Percentiles rank a stretch among this genome's conserved stretches.
Evolutionary conservation across 2,113 vertebrate genomes (phyloP).

Genomic region (Alosa alosa): DNA sequence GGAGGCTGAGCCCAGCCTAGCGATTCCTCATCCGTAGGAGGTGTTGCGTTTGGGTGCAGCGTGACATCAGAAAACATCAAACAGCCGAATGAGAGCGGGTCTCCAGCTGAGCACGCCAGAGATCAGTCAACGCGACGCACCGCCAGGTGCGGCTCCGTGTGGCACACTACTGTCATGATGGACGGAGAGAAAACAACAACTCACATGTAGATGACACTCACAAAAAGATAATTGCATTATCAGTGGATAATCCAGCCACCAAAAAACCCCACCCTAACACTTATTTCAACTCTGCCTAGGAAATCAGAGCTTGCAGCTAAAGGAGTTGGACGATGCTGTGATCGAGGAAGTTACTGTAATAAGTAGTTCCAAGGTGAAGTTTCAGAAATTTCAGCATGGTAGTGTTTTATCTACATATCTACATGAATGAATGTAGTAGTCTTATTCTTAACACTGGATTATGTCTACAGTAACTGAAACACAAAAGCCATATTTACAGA

Average conservation of each 20-base stretch:
- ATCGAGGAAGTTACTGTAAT: not conserved
- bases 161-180: not conserved
- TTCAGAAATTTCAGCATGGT: not conserved
- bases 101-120: not conserved
- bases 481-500: not conserved
- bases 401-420: not conserved
- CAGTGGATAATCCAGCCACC: conserved; percentile 2
- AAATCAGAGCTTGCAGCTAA: not conserved
- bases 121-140: not conserved
- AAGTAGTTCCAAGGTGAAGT: not conserved
- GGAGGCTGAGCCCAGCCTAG: conserved; percentile 53
- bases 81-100: conserved; percentile 41
- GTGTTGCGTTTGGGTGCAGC: conserved; percentile 36
- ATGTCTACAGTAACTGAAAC: not conserved
- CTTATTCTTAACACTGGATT: not conserved
- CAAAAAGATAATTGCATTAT: conserved; percentile 13
- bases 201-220: conserved; percentile 22
- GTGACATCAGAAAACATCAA: conserved; percentile 55
- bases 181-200: not conserved
- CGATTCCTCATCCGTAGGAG: conserved; percentile 49
- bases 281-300: not conserved
- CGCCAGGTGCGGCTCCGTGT: not conserved
- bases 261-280: not conserved
- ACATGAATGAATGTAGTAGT: not conserved
- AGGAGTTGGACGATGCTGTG: not conserved